Evolutionary conservation across 2,797 vertebrate genomes (phyloP).

Genomic region (Chromis chromis): DNA sequence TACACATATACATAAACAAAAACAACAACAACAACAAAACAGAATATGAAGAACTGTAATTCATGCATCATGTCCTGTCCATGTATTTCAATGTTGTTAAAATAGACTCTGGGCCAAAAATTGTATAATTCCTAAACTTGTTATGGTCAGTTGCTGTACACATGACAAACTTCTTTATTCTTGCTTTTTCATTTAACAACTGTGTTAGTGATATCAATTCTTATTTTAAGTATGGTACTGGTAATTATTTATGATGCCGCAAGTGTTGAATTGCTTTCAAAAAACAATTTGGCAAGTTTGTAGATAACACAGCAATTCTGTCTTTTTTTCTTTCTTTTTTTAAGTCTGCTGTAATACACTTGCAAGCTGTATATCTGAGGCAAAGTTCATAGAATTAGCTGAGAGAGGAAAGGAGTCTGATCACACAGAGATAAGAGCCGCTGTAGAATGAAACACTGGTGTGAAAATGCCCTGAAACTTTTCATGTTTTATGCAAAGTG

Average conservation of each 20-base stretch:
- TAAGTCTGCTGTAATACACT: neutral
- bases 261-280: neutral
- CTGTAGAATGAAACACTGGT: conserved; percentile 37
- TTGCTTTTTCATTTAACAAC: neutral
- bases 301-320: conserved; percentile 4
- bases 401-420: conserved; percentile 56
- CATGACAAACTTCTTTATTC: neutral
- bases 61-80: too few species aligned
- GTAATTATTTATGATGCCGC: neutral
- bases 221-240: too few species aligned
- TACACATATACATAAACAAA: too few species aligned
- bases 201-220: neutral
- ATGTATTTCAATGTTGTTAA: too few species aligned
- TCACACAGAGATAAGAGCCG: conserved; percentile 58
- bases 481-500: neutral
- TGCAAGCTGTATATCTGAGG: conserved; percentile 6
- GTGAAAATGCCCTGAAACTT: conserved; percentile 23
- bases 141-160: neutral
- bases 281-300: neutral
- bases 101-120: too few species aligned
- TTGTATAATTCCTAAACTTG: too few species aligned
- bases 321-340: too few species aligned
- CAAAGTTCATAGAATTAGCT: conserved; percentile 18
- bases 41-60: too few species aligned
- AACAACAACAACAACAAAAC: too few species aligned